Conservation (phyloP, 2,888 invertebrate species). For the Aradus depressus region DNA sequence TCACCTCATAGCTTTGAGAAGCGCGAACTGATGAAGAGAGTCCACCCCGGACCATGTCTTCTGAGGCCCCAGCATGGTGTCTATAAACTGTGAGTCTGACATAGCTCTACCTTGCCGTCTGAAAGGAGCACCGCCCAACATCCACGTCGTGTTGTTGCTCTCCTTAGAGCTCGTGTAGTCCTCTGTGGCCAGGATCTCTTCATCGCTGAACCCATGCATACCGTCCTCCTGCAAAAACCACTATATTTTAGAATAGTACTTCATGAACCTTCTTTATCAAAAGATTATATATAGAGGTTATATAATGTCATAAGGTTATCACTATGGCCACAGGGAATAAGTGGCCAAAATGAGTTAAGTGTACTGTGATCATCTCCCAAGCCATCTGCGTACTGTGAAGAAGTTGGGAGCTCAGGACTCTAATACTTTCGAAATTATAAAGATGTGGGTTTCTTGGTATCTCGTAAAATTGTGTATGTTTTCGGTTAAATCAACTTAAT, state of each 20-base stretch:
- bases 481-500: no score
- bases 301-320: no score
- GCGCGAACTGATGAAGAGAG: conserved; percentile 29
- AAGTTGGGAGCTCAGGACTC: no score
- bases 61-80: conserved; percentile 37
- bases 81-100: conserved; percentile 33
- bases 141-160: conserved; percentile 38
- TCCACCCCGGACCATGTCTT: conserved; percentile 58
- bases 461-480: no score
- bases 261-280: not conserved
- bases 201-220: conserved; percentile 59
- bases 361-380: no score
- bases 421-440: no score
- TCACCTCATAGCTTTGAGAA: conserved; percentile 24
- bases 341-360: no score
- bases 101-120: conserved; percentile 15
- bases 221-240: conserved; percentile 35
- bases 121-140: conserved; percentile 3
- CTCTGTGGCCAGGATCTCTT: conserved; percentile 61
- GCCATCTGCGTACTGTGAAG: no score
- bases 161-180: conserved; percentile 39
- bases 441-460: no score
- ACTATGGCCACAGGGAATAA: no score
- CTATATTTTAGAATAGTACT: not conserved
- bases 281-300: no score